Evolutionary conservation across 2,113 vertebrate genomes (phyloP).

Genomic region (Corydoras sp.): DNA sequence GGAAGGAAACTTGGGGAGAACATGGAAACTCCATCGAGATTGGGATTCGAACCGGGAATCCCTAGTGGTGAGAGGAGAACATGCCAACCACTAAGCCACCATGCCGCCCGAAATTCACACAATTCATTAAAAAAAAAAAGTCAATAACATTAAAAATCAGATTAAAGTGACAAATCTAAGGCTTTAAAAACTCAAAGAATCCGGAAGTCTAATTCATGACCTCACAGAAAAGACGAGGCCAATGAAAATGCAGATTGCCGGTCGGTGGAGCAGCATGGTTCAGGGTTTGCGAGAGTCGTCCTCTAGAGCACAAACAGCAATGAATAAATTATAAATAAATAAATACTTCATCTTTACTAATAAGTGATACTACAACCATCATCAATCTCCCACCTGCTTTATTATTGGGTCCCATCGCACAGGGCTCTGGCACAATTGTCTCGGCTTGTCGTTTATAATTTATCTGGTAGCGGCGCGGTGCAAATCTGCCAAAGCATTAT

Average conservation of each 20-base stretch:
- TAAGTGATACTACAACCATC: constrained; percentile 70
- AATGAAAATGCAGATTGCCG: constrained; percentile 20
- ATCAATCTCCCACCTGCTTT: constrained; percentile 76
- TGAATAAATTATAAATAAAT: constrained; percentile 18
- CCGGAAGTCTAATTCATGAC: constrained; percentile 4
- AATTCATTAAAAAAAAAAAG: too few species aligned
- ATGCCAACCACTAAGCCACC: too few species aligned
- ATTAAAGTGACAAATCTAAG: too few species aligned
- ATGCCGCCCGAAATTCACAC: too few species aligned
- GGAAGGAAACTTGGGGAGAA: too few species aligned
- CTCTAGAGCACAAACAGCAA: constrained; percentile 17
- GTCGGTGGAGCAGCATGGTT: background rate
- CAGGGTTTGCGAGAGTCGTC: background rate
- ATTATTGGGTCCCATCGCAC: constrained; percentile 74
- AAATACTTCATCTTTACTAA: constrained; percentile 62
- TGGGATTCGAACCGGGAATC: too few species aligned
- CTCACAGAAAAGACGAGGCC: background rate
- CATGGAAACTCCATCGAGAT: too few species aligned
- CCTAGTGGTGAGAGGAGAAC: too few species aligned
- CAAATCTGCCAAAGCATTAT: constrained; percentile 87
- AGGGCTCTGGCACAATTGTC: constrained; percentile 68
- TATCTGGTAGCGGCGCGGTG: constrained; percentile 83
- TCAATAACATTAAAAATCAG: too few species aligned
- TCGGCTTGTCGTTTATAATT: constrained; percentile 86
- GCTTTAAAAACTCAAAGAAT: background rate